Base-by-base conservation (phyloP, 2,888 invertebrate genomes). In the Flexamia atlantica region DNA sequence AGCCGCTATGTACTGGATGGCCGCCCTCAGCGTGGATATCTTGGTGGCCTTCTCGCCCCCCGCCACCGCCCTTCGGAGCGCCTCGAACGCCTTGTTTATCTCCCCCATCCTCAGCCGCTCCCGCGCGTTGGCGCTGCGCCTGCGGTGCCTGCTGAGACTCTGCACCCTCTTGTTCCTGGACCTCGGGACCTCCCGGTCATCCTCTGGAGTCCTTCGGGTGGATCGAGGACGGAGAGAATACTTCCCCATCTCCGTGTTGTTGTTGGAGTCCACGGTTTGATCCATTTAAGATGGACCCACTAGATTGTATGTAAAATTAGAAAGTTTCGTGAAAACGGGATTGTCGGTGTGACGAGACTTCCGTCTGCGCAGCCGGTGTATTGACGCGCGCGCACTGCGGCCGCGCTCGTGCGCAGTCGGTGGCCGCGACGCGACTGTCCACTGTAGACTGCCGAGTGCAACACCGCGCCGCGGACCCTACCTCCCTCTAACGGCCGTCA, bases 61-160 rank as follows among this genome's bases (percentile, higher is more conserved):
- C 1, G 97, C 97, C 20, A 97, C 95, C 32, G 95, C 95, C 20
- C 93, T 92, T 30, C 97, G 92, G 9, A 97, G 91, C 0, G 94
- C 93, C 89, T 97, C 97, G 90, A 97, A 97, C 0, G 97, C 97
- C 85, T 93, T 92, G 90, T 97, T 97, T 87, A 97, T 97, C 90
- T 97, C 97, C 81, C 95, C 92, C 97, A 97, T 97, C 84, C 97
- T 93, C 87, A 94, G 95, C 40, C 97, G 90, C 89, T 97, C 97
- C 46, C 97, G 91, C 0, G 97, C 96, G 91, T 97, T 97, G n/a
- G 97, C 97, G 0, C 97, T 97, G 91, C 96, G 96, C 87, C 97
- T 92, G 36, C 97, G 92, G 91, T 97, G 97, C 90, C 97, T 97
- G 91, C 97, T 97, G 87, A 97, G 92, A 9, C 94, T 94, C 23